Evolutionary conservation across 1,140 invertebrate species (phyloP).

Genomic region (Mizuhopecten yessoensis): DNA sequence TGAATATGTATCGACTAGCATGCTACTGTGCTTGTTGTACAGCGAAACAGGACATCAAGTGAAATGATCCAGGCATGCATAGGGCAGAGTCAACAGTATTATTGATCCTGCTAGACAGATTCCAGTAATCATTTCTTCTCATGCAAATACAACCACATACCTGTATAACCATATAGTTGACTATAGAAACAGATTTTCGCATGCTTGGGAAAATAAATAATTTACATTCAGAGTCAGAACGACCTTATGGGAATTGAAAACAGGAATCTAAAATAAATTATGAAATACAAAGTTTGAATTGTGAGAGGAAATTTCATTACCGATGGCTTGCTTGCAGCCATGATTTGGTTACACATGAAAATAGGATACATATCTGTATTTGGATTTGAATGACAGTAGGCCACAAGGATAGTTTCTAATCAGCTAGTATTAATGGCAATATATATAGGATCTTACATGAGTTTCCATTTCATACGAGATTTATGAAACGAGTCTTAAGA

Average conservation of each 20-base stretch:
- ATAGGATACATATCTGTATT: too few relatives aligned
- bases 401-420: neutral
- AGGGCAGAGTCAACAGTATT: neutral
- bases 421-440: too few relatives aligned
- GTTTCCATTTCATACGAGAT: too few relatives aligned
- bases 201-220: conserved; percentile 14
- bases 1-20: neutral
- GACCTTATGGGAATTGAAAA: neutral
- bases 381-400: neutral
- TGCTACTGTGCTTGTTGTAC: neutral
- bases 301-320: neutral
- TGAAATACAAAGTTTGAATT: conserved; percentile 36
- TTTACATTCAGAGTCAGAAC: neutral
- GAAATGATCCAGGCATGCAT: neutral
- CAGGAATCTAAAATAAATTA: conserved; percentile 21
- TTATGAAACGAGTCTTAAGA: too few relatives aligned
- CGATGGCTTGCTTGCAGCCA: neutral
- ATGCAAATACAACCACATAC: conserved; percentile 7
- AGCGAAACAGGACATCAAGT: neutral
- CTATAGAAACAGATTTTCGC: neutral
- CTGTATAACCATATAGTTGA: neutral
- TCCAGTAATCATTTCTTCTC: neutral
- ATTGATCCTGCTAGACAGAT: conserved; percentile 18
- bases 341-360: neutral
- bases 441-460: too few relatives aligned